A percentile compares a stretch with the other conserved stretches of the same genome.
Conservation (phyloP, 2,113 vertebrate genomes). For the Antigone vipio region DNA sequence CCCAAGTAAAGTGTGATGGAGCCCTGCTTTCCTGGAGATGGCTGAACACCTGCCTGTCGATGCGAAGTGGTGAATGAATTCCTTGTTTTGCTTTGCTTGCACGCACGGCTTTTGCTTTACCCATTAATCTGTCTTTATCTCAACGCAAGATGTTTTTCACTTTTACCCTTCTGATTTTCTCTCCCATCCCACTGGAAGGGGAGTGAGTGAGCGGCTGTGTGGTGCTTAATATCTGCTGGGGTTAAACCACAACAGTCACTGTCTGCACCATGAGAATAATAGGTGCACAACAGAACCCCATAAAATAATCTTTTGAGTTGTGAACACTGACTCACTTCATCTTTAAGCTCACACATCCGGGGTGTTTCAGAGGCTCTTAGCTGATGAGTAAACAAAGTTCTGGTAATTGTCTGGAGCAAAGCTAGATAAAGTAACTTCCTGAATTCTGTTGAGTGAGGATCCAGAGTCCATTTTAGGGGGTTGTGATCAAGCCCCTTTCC, state of each 20-base stretch:
- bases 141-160: too few species aligned
- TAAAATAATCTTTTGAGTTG: neutral
- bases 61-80: too few species aligned
- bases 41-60: too few species aligned
- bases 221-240: too few species aligned
- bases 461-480: neutral
- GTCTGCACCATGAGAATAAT: neutral
- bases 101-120: too few species aligned
- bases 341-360: fast-evolving
- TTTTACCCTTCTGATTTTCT: too few species aligned
- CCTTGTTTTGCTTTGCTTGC: too few species aligned
- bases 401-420: neutral
- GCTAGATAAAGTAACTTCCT: neutral
- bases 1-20: too few species aligned
- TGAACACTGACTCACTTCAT: neutral
- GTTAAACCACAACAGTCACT: neutral
- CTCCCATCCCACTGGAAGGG: too few species aligned
- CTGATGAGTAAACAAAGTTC: neutral
- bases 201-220: too few species aligned
- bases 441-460: neutral
- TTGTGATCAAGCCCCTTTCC: neutral
- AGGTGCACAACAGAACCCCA: neutral
- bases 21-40: too few species aligned
- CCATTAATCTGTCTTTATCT: too few species aligned
- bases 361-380: neutral